These are phyloP conservation scores for Axinella damicornis DNA, from an alignment of 37 sponge, comb jelly and placozoan species.

Conservation along the genomic window DNA sequence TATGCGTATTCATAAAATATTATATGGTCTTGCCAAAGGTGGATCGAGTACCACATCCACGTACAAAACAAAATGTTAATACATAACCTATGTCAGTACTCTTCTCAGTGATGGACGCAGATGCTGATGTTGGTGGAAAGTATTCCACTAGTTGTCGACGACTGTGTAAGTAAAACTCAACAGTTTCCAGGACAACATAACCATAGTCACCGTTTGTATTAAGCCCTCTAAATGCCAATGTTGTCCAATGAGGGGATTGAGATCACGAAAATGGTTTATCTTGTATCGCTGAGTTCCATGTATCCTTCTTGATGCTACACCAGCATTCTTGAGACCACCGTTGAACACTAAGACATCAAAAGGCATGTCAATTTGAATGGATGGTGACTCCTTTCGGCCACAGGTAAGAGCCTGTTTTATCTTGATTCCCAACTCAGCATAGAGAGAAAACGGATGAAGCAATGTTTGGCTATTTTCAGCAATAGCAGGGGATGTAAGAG, in stretches of 20 bases:
- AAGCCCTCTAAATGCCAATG: conserved; percentile 24
- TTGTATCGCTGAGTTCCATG: not conserved
- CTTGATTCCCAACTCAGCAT: not conserved
- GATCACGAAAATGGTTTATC: not conserved
- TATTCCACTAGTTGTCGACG: not conserved
- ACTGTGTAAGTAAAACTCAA: not conserved
- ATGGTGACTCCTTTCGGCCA: conserved; percentile 11
- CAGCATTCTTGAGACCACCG: conserved; percentile 1
- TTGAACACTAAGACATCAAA: conserved; percentile 17
- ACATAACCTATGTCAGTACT: conserved; percentile 26
- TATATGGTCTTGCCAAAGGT: conserved; percentile 32
- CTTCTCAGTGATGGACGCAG: not conserved
- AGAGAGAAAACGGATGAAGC: not conserved
- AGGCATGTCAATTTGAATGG: not conserved
- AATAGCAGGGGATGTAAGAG: no score
- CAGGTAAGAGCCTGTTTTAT: not conserved
- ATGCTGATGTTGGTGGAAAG: not conserved
- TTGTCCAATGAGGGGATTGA: conserved; percentile 8
- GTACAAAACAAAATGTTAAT: conserved; percentile 5
- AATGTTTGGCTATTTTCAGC: no score
- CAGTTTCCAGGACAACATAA: conserved; percentile 15
- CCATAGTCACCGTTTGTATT: conserved; percentile 29
- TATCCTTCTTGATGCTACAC: not conserved
- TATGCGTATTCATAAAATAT: conserved; percentile 17
- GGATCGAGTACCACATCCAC: not conserved